These are phyloP conservation scores for Sebastes iracundus DNA, from an alignment of 2,797 vertebrate species.

Conservation along the genomic window DNA sequence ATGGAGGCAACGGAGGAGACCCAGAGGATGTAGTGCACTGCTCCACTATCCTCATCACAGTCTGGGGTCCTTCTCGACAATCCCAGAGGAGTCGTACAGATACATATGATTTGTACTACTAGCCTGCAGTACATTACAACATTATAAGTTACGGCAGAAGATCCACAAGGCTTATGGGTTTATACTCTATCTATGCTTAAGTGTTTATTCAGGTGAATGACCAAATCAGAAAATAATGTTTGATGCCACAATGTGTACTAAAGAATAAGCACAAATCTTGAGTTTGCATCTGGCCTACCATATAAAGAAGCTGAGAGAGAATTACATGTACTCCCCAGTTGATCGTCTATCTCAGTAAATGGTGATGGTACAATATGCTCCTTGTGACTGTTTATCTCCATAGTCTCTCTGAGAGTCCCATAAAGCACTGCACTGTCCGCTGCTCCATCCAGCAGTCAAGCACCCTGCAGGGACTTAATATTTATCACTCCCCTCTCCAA, in stretches of 20 bases:
- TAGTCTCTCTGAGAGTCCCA: conserved; percentile 40
- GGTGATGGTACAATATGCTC: conserved; percentile 48
- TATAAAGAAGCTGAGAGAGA: conserved; percentile 1
- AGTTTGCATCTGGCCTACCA: conserved; percentile 24
- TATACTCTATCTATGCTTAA: not conserved
- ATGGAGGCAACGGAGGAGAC: not conserved
- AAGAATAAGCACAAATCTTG: conserved; percentile 3
- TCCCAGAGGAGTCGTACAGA: conserved; percentile 6
- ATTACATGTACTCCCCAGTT: conserved; percentile 28
- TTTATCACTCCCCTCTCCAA: conserved; percentile 68
- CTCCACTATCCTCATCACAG: not conserved
- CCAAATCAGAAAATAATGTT: conserved; percentile 7
- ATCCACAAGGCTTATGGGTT: conserved; percentile 26
- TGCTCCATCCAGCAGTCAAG: conserved; percentile 43
- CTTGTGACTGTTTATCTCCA: conserved; percentile 56
- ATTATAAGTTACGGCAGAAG: conserved; percentile 8
- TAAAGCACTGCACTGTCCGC: conserved; percentile 58
- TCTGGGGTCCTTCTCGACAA: not conserved
- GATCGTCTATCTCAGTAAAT: conserved; percentile 45
- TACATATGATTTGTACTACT: conserved; percentile 19
- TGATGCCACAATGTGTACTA: not conserved
- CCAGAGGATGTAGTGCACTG: not conserved
- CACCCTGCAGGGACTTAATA: conserved; percentile 59
- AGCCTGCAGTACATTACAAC: not conserved
- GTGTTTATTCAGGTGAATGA: not conserved